Conservation (phyloP, 2,113 vertebrate species). For the Panthera uncia region DNA sequence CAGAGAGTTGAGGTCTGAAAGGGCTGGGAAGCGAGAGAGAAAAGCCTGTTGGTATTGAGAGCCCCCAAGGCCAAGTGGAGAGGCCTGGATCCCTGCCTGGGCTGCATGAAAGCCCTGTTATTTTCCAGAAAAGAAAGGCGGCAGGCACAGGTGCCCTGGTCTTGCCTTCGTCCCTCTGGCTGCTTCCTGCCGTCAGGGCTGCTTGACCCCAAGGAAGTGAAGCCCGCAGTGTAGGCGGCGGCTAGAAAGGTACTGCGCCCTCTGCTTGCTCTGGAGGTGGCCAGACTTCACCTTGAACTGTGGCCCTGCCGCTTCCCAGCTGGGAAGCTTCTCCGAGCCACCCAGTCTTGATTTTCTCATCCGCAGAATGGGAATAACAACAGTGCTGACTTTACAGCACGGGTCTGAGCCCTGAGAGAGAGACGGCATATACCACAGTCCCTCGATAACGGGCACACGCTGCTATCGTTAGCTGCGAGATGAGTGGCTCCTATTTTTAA, state of each 20-base stretch:
- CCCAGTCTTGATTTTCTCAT: neutral
- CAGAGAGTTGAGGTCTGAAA: neutral
- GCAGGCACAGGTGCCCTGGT: neutral
- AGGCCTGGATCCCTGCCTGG: neutral
- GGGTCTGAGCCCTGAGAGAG: neutral
- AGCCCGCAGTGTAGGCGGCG: fast-evolving
- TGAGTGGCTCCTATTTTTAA: fast-evolving
- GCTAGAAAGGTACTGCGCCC: fast-evolving
- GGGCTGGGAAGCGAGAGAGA: fast-evolving
- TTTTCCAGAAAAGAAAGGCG: neutral
- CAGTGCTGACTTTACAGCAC: too few relatives aligned
- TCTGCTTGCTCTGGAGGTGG: too few relatives aligned
- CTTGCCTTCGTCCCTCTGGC: fast-evolving
- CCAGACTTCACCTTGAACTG: neutral
- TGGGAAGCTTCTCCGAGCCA: neutral
- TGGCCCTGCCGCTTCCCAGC: neutral
- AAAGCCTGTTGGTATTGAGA: neutral
- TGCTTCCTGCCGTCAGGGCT: fast-evolving
- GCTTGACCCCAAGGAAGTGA: neutral
- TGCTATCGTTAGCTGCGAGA: neutral
- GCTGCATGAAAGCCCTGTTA: neutral
- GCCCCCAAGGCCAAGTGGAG: neutral
- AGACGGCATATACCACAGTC: fast-evolving
- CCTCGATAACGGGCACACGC: neutral
- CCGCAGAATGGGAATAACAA: neutral